These are phyloP conservation scores for Leptinotarsa tumamoca DNA, from an alignment of 2,888 invertebrate species.

Conservation along the genomic window DNA sequence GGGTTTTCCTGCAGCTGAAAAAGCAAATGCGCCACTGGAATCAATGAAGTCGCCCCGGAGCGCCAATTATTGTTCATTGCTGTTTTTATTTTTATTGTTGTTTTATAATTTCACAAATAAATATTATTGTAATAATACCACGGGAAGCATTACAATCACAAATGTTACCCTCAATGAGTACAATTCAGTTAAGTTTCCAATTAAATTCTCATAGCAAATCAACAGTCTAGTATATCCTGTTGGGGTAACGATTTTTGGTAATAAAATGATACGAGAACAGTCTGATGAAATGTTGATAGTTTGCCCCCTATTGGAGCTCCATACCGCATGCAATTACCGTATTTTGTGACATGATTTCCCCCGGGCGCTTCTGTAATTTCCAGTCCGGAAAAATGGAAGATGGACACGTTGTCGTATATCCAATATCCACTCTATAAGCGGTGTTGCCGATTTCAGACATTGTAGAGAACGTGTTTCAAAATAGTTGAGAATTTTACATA, in stretches of 20 bases:
- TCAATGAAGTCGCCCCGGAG: no score
- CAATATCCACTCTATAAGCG: conserved; percentile 15
- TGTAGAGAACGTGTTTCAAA: no score
- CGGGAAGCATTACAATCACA: neutral
- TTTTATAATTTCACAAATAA: no score
- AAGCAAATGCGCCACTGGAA: no score
- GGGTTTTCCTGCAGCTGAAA: no score
- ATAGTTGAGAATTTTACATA: no score
- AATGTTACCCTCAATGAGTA: neutral
- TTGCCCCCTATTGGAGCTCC: conserved; percentile 25
- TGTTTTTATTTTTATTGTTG: no score
- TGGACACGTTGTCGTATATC: conserved; percentile 31
- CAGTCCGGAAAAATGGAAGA: conserved; percentile 38
- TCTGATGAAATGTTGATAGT: conserved; percentile 34
- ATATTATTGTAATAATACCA: neutral
- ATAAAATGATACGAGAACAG: conserved; percentile 24
- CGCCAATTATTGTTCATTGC: no score
- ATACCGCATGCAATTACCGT: conserved; percentile 42
- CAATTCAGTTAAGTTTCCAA: neutral
- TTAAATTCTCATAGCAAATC: neutral
- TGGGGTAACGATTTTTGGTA: conserved; percentile 5
- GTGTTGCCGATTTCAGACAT: neutral
- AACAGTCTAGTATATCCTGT: neutral
- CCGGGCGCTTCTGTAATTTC: conserved; percentile 48
- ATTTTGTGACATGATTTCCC: conserved; percentile 59